Evolutionary conservation across 2,888 invertebrate genomes (phyloP), one percentile per base, ranked within the genome.

Genomic region (Phasia obesa): DNA sequence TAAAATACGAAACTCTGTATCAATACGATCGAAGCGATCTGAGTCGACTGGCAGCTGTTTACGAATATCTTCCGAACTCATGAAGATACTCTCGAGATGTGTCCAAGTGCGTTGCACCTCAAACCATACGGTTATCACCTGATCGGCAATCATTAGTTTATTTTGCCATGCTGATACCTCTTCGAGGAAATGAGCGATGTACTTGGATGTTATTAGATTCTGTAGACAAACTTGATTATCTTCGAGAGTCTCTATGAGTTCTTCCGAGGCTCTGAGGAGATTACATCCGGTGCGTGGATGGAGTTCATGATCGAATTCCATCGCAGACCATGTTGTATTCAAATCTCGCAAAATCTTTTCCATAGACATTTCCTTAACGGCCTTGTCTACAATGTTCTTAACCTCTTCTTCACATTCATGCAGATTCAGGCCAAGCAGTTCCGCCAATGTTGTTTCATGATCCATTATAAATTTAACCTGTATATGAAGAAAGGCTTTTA

Each of bases 281-380:
- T 95, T 94, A 87, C 96, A 96, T n/a, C 95, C 94, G 13, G 98
- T 99, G 88, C 98, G 93, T 4, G 95, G 92, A 91, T 99, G 98
- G 67, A 94, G 92, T 91, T 98, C 98, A 91, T 97, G 95, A 87
- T 97, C 96, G 89, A 98, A 98, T 91, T 97, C 97, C 97, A 98
- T 97, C 2, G 94, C 93, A 55, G 97, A 95, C 92, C 99, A 99
- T 0, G 97, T 98, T 4, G 94, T 93, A 88, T 98, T 95, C 77
- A 99, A 92, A 88, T 99, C 98, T 85, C 96, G 94, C 64, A 99
- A 93, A 73, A 96, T 95, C 90, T 98, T 98, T 91, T 99, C 99
- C 98, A 99, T 99, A 2, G 97, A 97, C 97, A 98, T 98, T 92
- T 99, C 99, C 92, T 99, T 99, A 0, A 98, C 98, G 0, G 99